phyloP scores from a whole-genome alignment of 2,888 invertebrate species.

The Cacoxenus indagator region DNA sequence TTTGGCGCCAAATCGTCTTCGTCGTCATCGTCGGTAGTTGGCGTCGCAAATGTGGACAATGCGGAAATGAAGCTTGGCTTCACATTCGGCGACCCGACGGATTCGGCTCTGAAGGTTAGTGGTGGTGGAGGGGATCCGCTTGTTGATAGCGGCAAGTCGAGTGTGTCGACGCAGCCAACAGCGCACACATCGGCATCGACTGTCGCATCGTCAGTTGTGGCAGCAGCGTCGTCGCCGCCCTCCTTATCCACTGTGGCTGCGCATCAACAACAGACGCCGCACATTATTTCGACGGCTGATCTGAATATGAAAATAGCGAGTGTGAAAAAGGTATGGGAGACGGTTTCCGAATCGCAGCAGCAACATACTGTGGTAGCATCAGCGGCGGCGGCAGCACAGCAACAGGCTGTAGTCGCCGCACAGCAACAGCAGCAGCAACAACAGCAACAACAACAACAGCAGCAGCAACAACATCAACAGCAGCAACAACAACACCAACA shows the following conservation, averaged over 20 bases:
- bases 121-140: conserved; percentile 30
- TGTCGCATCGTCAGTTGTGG: conserved; percentile 42
- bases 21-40: conserved; percentile 21
- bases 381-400: conserved; percentile 43
- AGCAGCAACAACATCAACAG: background rate
- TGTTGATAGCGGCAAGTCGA: conserved; percentile 43
- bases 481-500: background rate
- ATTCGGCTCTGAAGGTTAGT: conserved; percentile 65
- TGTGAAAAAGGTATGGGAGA: conserved; percentile 90
- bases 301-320: conserved; percentile 94
- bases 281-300: conserved; percentile 87
- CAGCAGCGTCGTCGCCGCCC: conserved; percentile 44
- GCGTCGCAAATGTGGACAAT: conserved; percentile 74
- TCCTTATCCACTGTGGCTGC: conserved; percentile 52
- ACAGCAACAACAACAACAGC: conserved; percentile 19
- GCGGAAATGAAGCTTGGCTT: conserved; percentile 94
- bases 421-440: conserved; percentile 49
- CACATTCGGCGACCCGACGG: conserved; percentile 78
- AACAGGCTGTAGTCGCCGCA: conserved; percentile 19
- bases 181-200: conserved; percentile 37
- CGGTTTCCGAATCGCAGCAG: conserved; percentile 66
- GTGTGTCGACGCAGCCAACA: conserved; percentile 27
- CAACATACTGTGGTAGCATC: conserved; percentile 35
- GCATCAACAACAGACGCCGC: conserved; percentile 71
- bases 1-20: conserved; percentile 69